Percentiles rank a stretch among this genome's conserved stretches.
phyloP scores from a whole-genome alignment of 2,113 vertebrate genomes.

The Tiliqua scincoides region DNA sequence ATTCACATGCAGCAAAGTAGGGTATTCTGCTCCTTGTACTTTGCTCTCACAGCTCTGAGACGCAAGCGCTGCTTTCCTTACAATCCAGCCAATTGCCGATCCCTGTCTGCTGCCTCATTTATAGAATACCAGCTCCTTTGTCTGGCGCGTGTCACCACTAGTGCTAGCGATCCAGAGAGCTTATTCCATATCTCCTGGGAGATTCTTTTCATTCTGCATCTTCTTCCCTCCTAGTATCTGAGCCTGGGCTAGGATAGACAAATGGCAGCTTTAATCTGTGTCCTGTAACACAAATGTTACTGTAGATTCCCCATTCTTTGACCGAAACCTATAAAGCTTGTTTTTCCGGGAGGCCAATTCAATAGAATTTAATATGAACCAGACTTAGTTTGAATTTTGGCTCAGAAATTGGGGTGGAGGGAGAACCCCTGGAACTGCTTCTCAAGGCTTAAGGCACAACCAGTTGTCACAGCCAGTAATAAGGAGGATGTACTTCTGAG shows the following conservation, averaged over 20 bases:
- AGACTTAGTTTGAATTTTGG: neutral
- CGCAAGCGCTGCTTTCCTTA: conserved; percentile 22
- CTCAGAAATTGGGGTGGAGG: neutral
- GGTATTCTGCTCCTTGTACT: neutral
- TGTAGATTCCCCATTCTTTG: no score
- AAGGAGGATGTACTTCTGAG: neutral
- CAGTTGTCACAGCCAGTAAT: neutral
- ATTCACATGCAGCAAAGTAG: neutral
- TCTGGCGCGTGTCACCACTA: conserved; percentile 84
- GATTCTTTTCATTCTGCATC: conserved; percentile 59
- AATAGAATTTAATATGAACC: neutral
- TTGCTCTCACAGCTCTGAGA: neutral
- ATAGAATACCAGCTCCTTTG: conserved; percentile 84
- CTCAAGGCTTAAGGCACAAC: neutral
- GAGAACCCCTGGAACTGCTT: neutral
- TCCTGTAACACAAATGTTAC: neutral
- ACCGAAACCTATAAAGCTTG: neutral
- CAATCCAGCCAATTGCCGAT: conserved; percentile 46
- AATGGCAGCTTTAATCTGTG: accelerated
- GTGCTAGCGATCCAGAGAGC: conserved; percentile 68
- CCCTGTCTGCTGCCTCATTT: conserved; percentile 75
- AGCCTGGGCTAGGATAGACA: neutral
- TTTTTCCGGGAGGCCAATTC: neutral
- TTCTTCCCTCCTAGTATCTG: conserved; percentile 5
- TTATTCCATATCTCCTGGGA: conserved; percentile 75